Evolutionary conservation across 2,797 vertebrate species (phyloP), one percentile per base, ranked within the genome.

Genomic region (Eurystomus glaucurus): DNA sequence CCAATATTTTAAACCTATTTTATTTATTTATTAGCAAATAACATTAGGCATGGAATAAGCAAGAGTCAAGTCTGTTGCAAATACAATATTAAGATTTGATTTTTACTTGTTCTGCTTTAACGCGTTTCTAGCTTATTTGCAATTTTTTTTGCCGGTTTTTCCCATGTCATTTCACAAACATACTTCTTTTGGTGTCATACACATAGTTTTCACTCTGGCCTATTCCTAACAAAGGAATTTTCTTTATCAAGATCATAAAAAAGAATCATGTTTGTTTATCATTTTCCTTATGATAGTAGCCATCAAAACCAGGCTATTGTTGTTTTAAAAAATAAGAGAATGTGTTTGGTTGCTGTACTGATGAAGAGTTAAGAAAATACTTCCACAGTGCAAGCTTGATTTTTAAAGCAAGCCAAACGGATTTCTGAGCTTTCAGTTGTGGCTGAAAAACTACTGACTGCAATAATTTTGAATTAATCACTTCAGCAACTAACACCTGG

Each of bases 401-500:
- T 96, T 95, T 96, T 85, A 80, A 93, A 97, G 90, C 7, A 85
- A 96, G 54, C 46, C 29, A 72, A 79, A 70, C 77, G 48, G 88
- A 80, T 97, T 96, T 80, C 81, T 69, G 62, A 90, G 86, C 83
- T 95, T 94, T 85, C 83, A 74, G 12, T 91, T 97, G 84, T 85
- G 78, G 54, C 90, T 79, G 29, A 31, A 82, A 88, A 96, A 77
- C 17, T 83, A 93, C 66, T 70, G 89, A 80, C 79, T 79, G 22
- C 68, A 92, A 64, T 95, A 86, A 88, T 90, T 97, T 96, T 64
- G 91, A 96, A 93, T 97, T 85, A 94, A 58, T 95, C 55, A 54
- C 82, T 97, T 97, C 54, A 89, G 52, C 84, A 69, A 48, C 65
- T 84, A 84, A 46, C 89, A 31, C 35, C 37, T 64, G n/a, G 33